phyloP scores from a whole-genome alignment of 2,888 invertebrate genomes.

The Danaus chrysippus region DNA sequence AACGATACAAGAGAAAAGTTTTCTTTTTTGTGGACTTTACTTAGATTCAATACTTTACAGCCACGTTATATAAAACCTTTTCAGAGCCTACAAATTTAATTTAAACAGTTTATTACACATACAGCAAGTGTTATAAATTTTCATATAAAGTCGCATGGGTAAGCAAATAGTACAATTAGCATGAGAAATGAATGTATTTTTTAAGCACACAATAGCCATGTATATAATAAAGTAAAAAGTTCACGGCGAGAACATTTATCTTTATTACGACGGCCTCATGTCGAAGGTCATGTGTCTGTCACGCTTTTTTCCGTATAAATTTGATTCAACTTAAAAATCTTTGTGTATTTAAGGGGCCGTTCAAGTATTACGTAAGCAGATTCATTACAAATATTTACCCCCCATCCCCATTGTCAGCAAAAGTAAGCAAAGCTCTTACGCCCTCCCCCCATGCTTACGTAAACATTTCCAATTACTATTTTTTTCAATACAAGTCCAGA shows the following conservation, averaged over 20 bases:
- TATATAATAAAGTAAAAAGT: background rate
- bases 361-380: too few relatives aligned
- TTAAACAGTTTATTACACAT: slow-evolving; percentile 9
- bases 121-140: slow-evolving; percentile 16
- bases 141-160: background rate
- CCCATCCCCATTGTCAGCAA: too few relatives aligned
- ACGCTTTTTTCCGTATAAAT: background rate
- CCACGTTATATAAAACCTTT: slow-evolving; percentile 19
- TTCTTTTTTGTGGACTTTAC: background rate
- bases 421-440: too few relatives aligned
- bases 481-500: too few relatives aligned
- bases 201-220: background rate
- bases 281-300: background rate
- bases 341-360: background rate
- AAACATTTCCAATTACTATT: too few relatives aligned
- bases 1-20: background rate
- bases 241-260: slow-evolving; percentile 4
- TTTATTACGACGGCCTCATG: background rate
- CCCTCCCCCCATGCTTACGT: too few relatives aligned
- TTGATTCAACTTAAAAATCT: background rate
- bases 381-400: too few relatives aligned
- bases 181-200: background rate
- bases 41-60: slow-evolving; percentile 10
- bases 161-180: background rate
- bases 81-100: background rate